Evolutionary conservation across 1,140 invertebrate species (phyloP), one percentile per base, ranked within the genome.

Genomic region (Acromyrmex heyeri): DNA sequence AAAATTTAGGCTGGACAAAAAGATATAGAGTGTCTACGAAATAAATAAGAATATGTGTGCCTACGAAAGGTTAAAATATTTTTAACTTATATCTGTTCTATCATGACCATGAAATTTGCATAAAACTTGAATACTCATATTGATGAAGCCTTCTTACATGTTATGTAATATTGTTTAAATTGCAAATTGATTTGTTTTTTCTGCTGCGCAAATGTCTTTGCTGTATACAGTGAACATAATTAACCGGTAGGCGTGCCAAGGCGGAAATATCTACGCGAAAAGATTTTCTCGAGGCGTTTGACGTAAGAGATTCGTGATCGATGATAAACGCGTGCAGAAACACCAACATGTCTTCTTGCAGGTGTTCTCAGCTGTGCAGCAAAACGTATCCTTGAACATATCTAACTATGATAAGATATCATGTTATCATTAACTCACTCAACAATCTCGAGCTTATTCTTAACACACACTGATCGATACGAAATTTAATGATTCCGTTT

Each of bases 331-430:
- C 16, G 34, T 57, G 34, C 16, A 24, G 50, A 72, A 48, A 57
- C 21, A 16, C n/a, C 14, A 69, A 69, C 30, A 1, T 18, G 6
- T 72, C 21, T 44, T 16, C 16, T 21, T 27, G 30, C 50, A 70
- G 30, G 24, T 48, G 50, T 50, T 3, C 14, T 38, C 14, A 16
- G n/a, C 44, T 57, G 50, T 6, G 27, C 16, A 48, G 12, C 4
- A 2, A 2, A 24, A 82, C 48, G 14, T 82, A 59, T 72, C 16
- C 34, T 82, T 48, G 16, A 12, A 18, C 34, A 10, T 69, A 27
- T 69, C 18, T 69, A 57, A 69, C 38, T 6, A 3, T 69, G 38
- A 82, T 55, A 38, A 72, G 55, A 61, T 79, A 79, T 72, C n/a
- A 2, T 72, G 55, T 72, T 65, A 30, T n/a, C 18, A 59, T 72